A percentile compares a stretch with the other conserved stretches of the same genome.
These are phyloP conservation scores for Oeneis ivallda DNA, from an alignment of 2,888 invertebrate species.

Conservation along the genomic window DNA sequence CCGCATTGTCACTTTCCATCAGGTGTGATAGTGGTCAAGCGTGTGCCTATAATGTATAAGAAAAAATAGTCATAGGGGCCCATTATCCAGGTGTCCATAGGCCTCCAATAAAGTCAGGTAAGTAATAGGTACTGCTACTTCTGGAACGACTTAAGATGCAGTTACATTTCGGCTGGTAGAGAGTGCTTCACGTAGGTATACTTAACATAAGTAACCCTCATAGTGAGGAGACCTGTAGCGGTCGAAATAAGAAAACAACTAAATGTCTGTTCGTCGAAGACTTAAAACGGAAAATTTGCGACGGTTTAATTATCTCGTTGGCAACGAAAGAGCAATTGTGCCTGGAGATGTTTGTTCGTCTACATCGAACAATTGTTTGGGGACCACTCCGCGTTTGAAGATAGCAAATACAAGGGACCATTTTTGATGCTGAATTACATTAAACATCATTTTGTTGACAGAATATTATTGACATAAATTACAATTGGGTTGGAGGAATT, in stretches of 20 bases:
- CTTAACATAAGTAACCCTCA: background rate
- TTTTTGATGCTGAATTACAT: conserved; percentile 23
- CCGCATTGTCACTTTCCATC: too few species aligned
- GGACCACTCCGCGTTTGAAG: conserved; percentile 14
- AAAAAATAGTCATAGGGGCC: too few species aligned
- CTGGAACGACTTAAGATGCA: too few species aligned
- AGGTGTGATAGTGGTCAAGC: too few species aligned
- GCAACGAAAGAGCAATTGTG: conserved; percentile 21
- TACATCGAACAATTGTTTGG: conserved; percentile 27
- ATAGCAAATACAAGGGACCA: conserved; percentile 20
- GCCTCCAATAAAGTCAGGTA: too few species aligned
- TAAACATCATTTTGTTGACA: conserved; percentile 26
- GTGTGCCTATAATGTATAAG: too few species aligned
- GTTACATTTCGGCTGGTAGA: too few species aligned
- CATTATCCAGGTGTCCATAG: too few species aligned
- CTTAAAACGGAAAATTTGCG: background rate
- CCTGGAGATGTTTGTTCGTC: conserved; percentile 27
- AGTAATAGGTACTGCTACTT: too few species aligned
- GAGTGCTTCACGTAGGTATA: too few species aligned
- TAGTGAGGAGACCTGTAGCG: background rate
- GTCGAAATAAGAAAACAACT: background rate
- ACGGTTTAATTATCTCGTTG: conserved; percentile 25
- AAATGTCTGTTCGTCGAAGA: background rate
- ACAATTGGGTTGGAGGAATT: conserved; percentile 7
- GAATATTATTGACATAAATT: conserved; percentile 24